Evolutionary conservation across 2,888 invertebrate species (phyloP).

Genomic region (Hirtodrosophila confusa): DNA sequence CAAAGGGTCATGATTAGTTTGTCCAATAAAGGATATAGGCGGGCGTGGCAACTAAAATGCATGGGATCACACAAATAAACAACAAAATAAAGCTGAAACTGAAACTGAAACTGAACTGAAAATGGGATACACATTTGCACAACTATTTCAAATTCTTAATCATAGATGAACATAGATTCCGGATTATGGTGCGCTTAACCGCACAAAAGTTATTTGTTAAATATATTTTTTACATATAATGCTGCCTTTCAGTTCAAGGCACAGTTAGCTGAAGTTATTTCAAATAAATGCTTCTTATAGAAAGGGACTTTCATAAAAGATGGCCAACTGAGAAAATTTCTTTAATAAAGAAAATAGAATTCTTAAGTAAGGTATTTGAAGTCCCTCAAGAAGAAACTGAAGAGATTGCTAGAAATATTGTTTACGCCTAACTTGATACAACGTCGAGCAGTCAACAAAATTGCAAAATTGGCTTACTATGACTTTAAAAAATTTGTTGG

Average conservation of each 20-base stretch:
- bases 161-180: slow-evolving; percentile 19
- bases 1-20: slow-evolving; percentile 78
- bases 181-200: slow-evolving; percentile 46
- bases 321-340: background rate
- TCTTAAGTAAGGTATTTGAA: slow-evolving; percentile 12
- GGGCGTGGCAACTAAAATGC: background rate
- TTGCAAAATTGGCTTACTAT: slow-evolving; percentile 51
- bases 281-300: too few relatives aligned
- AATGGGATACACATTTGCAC: slow-evolving; percentile 15
- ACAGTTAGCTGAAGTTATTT: too few relatives aligned
- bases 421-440: slow-evolving; percentile 5
- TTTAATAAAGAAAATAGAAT: background rate
- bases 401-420: slow-evolving; percentile 12
- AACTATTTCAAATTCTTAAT: slow-evolving; percentile 26
- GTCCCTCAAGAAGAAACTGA: slow-evolving; percentile 4
- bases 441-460: slow-evolving; percentile 16
- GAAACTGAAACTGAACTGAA: slow-evolving; percentile 3
- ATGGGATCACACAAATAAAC: slow-evolving; percentile 16
- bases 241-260: too few relatives aligned
- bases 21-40: slow-evolving; percentile 45
- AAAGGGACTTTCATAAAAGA: slow-evolving; percentile 11
- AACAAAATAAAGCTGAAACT: slow-evolving; percentile 5
- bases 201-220: slow-evolving; percentile 40
- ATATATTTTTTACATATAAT: too few relatives aligned
- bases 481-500: slow-evolving; percentile 38